phyloP scores from a whole-genome alignment of 1,140 invertebrate species.

The Tetramorium parvispinum region DNA sequence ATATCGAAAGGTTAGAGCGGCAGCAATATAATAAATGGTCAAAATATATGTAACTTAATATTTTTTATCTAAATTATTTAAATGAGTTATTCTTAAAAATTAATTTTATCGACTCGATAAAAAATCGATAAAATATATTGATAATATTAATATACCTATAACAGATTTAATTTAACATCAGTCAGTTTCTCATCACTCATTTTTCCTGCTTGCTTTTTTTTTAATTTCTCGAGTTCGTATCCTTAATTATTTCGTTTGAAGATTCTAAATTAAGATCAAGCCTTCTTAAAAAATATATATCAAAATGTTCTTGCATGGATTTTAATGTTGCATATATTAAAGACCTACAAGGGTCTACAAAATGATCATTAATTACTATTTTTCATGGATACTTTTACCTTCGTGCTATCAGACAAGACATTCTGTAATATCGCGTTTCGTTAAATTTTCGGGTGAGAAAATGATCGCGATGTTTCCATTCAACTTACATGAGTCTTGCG shows the following conservation, averaged over 20 bases:
- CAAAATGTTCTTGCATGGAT: not conserved
- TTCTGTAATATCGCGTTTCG: conserved; percentile 50
- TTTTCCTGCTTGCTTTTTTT: not conserved
- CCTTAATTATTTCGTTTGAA: not conserved
- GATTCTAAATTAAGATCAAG: conserved; percentile 54
- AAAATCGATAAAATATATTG: conserved; percentile 11
- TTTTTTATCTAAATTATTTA: conserved; percentile 34
- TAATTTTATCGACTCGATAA: not conserved
- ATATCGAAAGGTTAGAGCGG: not conserved
- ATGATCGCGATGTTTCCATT: conserved; percentile 31
- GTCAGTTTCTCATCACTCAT: conserved; percentile 5
- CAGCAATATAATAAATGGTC: not conserved
- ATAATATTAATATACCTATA: not conserved
- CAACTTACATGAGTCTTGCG: not conserved
- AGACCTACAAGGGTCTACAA: not conserved
- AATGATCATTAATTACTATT: not conserved
- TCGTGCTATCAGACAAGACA: conserved; percentile 61
- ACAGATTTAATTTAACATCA: not conserved
- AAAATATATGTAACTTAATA: not conserved
- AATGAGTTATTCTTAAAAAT: conserved; percentile 10
- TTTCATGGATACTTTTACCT: not conserved
- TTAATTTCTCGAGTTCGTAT: not conserved
- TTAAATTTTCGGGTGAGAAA: conserved; percentile 35
- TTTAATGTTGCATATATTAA: not conserved
- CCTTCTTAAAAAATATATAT: conserved; percentile 27